Evolutionary conservation across 2,888 invertebrate genomes (phyloP), one percentile per base, ranked within the genome.

Genomic region (Epinotia bilunana): DNA sequence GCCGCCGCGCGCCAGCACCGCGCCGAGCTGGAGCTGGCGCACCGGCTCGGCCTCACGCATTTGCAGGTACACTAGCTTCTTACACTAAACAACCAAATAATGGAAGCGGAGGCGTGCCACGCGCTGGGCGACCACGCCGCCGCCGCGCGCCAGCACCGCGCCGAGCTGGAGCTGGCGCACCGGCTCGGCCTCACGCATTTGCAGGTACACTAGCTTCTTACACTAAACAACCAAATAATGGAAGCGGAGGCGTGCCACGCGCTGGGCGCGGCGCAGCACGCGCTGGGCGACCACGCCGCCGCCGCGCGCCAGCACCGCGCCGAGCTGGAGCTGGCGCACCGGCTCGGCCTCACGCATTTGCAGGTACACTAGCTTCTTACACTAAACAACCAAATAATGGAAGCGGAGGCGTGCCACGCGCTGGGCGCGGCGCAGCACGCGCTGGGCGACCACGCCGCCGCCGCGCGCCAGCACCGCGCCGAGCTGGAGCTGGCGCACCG

Each of bases 181-280:
- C 95, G 97, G 79, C 90, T 98, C 11, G 96, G 96, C 2, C 95
- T 97, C 12, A 95, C 96, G 0, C 95, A 95, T 53, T 88, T 97
- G 73, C 97, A 98, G 95, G 97, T 97, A 70, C 23, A 20, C 20
- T 20, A 20, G 1, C 20, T n/a, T n/a, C n/a, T n/a, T n/a, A n/a
- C n/a, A n/a, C 88, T 96, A 77, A 96, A 96, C 79, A 98, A 99
- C 88, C 96, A 96, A 83, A 96, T 97, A 77, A 96, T 98, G 86
- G 98, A 99, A 84, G 98, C 98, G 0, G 97, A 98, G 85, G 98
- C 99, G 0, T 97, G 98, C 20, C 98, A 98, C 83, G 97, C 98
- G 0, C 94, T 99, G 11, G 99, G 99, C 0, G 96, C 96, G 60
- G 98, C 98, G 3, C 98, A 98, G 86, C 97, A 98, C 80, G 97